Base-by-base conservation (phyloP, 2,888 invertebrate genomes). In the Drosophila suboccidentalis region DNA sequence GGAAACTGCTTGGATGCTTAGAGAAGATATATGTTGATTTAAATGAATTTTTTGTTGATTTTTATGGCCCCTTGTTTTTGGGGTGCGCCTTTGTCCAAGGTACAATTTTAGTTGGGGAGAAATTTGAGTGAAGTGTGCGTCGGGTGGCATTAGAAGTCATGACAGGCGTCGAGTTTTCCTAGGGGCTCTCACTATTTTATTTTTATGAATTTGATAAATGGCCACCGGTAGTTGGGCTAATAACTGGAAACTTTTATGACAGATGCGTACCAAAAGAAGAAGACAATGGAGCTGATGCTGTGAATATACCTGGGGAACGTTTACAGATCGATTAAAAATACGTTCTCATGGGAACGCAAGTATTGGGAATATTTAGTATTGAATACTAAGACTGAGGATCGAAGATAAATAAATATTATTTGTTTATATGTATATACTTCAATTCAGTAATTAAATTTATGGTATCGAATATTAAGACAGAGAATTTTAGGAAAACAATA, bases 31-130 rank as follows among this genome's bases (percentile, higher is more conserved):
- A 85, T 86, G 86, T 77, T 85, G 76, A 86, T 86, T 87, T 85
- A 86, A 86, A 86, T 86, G 87, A 86, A 86, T 86, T 86, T 80
- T 76, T 78, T 83, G 83, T 86, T 86, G 85, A 86, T 86, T 87
- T 86, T 86, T 85, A 87, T 85, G 87, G 82, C 81, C 84, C 84
- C 82, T 74, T 71, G 72, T 67, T 60, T 22, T 60, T 22, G 43
- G 61, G 60, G 22, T 19, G 44, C 68, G 58, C 10, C 26, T 2
- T 29, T 29, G 22, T n/a, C 34, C n/a, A 29, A 55, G 66, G 22
- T 49, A 43, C 9, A 9, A 41, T 34, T 19, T 26, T 4, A 15
- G 2, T 13, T 32, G 47, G 51, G 59, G 64, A 38, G 78, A 68
- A 62, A 65, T 47, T 49, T 67, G 74, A 77, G 68, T 70, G 80